Percentiles rank a stretch among this genome's conserved stretches.
Evolutionary conservation across 2,888 invertebrate species (phyloP).

Genomic region (Mimumesa dahlbomi): DNA sequence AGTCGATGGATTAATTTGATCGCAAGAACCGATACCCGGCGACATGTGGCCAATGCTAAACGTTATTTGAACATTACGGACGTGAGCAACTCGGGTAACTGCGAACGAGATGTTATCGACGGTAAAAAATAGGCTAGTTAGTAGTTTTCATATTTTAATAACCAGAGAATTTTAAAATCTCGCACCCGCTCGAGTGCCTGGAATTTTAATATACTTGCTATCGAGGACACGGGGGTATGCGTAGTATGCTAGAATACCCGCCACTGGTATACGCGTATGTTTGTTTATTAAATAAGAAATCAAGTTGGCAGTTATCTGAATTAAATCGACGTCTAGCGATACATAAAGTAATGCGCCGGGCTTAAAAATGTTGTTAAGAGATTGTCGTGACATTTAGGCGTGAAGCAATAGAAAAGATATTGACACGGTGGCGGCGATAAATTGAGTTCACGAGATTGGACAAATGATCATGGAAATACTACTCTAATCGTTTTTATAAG

Average conservation of each 20-base stretch:
- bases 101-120: no score
- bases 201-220: neutral
- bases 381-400: constrained; percentile 40
- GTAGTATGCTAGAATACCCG: neutral
- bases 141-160: no score
- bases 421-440: constrained; percentile 24
- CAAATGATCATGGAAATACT: constrained; percentile 30
- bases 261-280: neutral
- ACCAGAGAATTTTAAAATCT: no score
- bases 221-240: neutral
- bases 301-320: constrained; percentile 18
- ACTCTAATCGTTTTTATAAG: constrained; percentile 30
- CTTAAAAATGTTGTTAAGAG: constrained; percentile 9
- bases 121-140: no score
- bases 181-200: no score
- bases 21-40: no score
- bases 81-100: no score
- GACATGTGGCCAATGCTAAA: no score
- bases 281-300: constrained; percentile 36
- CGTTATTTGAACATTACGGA: no score
- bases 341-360: neutral
- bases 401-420: constrained; percentile 43
- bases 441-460: constrained; percentile 38
- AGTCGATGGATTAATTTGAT: no score
- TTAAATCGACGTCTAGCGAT: constrained; percentile 26